Evolutionary conservation across 2,888 invertebrate species (phyloP).

Genomic region (Chymomyza fuscimana): DNA sequence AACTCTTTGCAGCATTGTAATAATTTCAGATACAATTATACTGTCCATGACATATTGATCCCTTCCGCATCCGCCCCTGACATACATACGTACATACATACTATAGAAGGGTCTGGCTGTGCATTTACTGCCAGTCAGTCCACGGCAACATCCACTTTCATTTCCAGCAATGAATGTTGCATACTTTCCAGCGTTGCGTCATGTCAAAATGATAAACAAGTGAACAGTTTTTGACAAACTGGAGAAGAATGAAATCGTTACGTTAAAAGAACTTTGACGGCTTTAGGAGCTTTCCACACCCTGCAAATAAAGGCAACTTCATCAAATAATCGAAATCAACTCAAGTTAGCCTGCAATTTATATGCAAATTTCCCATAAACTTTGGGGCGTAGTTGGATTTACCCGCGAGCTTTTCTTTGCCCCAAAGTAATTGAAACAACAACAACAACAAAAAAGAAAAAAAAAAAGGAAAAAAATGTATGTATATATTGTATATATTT

Average conservation of each 20-base stretch:
- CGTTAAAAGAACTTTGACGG: neutral
- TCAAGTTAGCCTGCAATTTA: slow-evolving; percentile 61
- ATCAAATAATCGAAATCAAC: slow-evolving; percentile 71
- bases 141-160: neutral
- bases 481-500: neutral
- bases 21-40: too few species aligned
- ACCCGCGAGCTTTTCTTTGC: slow-evolving; percentile 45
- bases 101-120: slow-evolving; percentile 37
- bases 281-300: neutral
- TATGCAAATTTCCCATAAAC: slow-evolving; percentile 67
- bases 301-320: slow-evolving; percentile 45
- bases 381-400: slow-evolving; percentile 16
- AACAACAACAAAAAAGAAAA: slow-evolving; percentile 32
- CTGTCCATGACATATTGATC: too few species aligned
- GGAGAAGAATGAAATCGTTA: slow-evolving; percentile 16
- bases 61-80: too few species aligned
- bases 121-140: slow-evolving; percentile 66
- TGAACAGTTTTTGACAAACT: slow-evolving; percentile 64
- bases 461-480: slow-evolving; percentile 49
- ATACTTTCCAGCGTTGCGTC: slow-evolving; percentile 45
- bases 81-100: slow-evolving; percentile 6
- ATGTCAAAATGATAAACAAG: slow-evolving; percentile 63
- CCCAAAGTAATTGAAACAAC: slow-evolving; percentile 63
- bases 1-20: too few species aligned
- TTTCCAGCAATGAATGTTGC: slow-evolving; percentile 36